Evolutionary conservation across 2,797 vertebrate species (phyloP), one percentile per base, ranked within the genome.

Genomic region (Mycteria americana): DNA sequence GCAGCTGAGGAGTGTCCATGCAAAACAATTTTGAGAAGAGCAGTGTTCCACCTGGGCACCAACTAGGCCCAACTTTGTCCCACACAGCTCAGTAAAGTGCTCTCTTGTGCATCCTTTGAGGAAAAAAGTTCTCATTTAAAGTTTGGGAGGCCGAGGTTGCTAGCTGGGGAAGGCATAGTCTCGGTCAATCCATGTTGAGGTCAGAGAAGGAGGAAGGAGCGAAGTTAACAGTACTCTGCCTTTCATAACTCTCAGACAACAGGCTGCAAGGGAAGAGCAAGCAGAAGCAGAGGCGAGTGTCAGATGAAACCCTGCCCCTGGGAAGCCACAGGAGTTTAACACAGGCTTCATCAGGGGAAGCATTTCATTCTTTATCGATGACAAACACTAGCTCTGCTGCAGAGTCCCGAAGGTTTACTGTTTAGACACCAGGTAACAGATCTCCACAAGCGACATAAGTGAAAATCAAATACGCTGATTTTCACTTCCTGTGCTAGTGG

Each of bases 1-100:
- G 83, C 83, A 91, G 69, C 57, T 83, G 77, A 80, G 67, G 89
- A 93, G 91, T 93, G 92, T 96, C 96, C 96, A 97, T 96, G 96
- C 94, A 97, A 96, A 97, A 96, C 92, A 94, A 96, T 69, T 94
- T 91, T 84, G 86, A 94, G 93, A 97, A 97, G 95, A 96, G 96
- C 95, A 97, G 95, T 93, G 94, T 87, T 96, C 92, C 46, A 95
- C 72, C 85, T 69, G 79, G 85, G 78, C 93, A 67, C 35, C 62
- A 85, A 46, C 59, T 16, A 77, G 60, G 80, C 76, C 85, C 78
- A 88, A 84, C 68, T 93, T 87, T 73, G 50, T 92, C 93, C 93
- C 79, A 88, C 73, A 92, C 86, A 96, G 94, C 90, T 94, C 89
- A 87, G 79, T 97, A 97, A 97, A 97, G 97, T 97, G 97, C 97